These are phyloP conservation scores for Drosophila aff. DNA, from an alignment of 1,140 invertebrate species.

Conservation along the genomic window DNA sequence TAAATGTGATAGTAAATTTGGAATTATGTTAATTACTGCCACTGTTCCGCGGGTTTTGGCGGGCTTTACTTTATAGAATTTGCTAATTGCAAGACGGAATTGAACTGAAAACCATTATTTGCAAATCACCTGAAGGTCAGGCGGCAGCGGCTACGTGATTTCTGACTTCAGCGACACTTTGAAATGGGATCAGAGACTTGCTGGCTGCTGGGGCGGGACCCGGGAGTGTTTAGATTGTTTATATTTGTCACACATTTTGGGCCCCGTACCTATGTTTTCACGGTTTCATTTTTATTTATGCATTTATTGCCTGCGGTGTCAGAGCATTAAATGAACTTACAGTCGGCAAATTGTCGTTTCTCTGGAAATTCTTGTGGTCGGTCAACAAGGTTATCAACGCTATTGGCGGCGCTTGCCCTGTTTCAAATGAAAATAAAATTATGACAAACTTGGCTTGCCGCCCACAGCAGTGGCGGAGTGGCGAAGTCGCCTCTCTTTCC, in stretches of 20 bases:
- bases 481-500: conserved; percentile 9
- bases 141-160: conserved; percentile 41
- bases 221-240: conserved; percentile 28
- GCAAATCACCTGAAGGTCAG: conserved; percentile 59
- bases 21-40: conserved; percentile 75
- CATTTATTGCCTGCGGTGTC: conserved; percentile 48
- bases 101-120: conserved; percentile 66
- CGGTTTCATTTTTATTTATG: conserved; percentile 57
- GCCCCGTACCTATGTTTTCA: conserved; percentile 24
- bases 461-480: background rate
- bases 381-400: conserved; percentile 81
- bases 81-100: conserved; percentile 69
- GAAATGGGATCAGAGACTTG: conserved; percentile 22
- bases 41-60: conserved; percentile 38
- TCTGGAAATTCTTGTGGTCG: conserved; percentile 75
- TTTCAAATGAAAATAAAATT: conserved; percentile 72
- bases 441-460: conserved; percentile 59
- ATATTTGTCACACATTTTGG: conserved; percentile 25
- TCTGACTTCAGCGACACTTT: conserved; percentile 30
- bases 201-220: conserved; percentile 1
- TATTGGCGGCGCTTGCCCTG: conserved; percentile 28
- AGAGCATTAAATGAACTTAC: conserved; percentile 53
- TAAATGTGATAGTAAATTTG: conserved; percentile 72
- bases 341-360: conserved; percentile 59
- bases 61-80: conserved; percentile 49